Base-by-base conservation (phyloP, 2,797 vertebrate genomes). In the Petrocephalus sullivani region DNA sequence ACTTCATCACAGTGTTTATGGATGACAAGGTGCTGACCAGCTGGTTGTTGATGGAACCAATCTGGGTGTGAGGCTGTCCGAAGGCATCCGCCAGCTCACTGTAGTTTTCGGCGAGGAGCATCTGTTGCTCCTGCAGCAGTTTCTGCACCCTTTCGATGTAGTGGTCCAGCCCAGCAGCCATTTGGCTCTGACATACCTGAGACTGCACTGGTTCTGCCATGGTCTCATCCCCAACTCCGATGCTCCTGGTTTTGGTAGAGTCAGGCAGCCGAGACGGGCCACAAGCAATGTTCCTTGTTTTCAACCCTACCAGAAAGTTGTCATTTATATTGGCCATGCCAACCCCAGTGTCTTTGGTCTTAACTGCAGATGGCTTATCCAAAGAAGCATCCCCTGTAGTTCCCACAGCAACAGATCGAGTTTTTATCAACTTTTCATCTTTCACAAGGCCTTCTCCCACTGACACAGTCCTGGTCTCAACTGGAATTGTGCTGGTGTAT, bases 61-160 rank as follows among this genome's bases (percentile, higher is more conserved):
- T 98, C 92, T 99, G 98, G 49, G 97, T 96, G 89, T 97, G 96
- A 0, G 98, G 98, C 90, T 98, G 97, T 8, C 96, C 98, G 37
- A 99, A 99, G 0, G 98, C 97, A 53, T 99, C 98, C 0, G 98
- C 98, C 9, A 99, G 92, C 89, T 99, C 98, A 4, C 94, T 97
- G 90, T 99, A 99, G 93, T 99, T 99, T 94, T 99, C 97, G 0
- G 98, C 96, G 67, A 99, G 96, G 88, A 99, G 94, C 90, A 96
- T 97, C 88, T 99, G 98, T 89, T 99, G 98, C 89, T 99, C 98
- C 88, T 98, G 96, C 89, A 99, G 93, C 89, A 99, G 95, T 90
- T 97, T 98, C 93, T 99, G 98, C 56, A 99, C 97, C 0, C 93
- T 95, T 89, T 99, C 98, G 0, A 99, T 99, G 93, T 99, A 99